Percentiles rank a stretch among this genome's conserved stretches.
Conservation (phyloP, 2,797 vertebrate genomes). For the Rhinella marina region DNA sequence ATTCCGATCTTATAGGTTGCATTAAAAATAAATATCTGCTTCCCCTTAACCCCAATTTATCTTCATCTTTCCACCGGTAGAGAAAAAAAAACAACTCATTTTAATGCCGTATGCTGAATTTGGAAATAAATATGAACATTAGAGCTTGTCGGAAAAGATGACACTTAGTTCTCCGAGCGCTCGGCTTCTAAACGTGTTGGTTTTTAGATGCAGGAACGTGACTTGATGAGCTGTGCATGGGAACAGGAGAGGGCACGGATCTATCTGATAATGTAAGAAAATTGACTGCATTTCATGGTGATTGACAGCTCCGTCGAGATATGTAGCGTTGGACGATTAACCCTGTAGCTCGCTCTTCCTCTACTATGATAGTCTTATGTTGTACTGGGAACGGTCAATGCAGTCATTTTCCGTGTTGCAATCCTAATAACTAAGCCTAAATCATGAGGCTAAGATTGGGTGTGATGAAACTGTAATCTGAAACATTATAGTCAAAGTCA, state of each 20-base stretch:
- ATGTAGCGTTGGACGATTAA: neutral
- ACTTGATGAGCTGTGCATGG: neutral
- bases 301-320: conserved; percentile 40
- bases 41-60: conserved; percentile 48
- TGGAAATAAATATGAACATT: conserved; percentile 30
- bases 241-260: conserved; percentile 19
- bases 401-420: neutral
- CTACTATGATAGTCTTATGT: neutral
- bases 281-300: conserved; percentile 6
- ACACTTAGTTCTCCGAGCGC: neutral
- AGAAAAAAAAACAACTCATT: conserved; percentile 17
- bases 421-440: neutral
- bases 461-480: neutral
- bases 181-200: neutral
- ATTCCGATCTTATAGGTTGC: neutral
- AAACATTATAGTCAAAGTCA: neutral
- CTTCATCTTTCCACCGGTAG: neutral
- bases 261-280: conserved; percentile 21
- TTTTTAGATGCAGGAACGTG: neutral
- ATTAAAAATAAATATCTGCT: conserved; percentile 35
- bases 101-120: conserved; percentile 21
- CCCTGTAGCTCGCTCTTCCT: neutral
- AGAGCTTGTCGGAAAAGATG: neutral
- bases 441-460: neutral
- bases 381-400: neutral